These are phyloP conservation scores for Drosophila anomelani DNA, from an alignment of 2,888 invertebrate genomes.

Conservation along the genomic window DNA sequence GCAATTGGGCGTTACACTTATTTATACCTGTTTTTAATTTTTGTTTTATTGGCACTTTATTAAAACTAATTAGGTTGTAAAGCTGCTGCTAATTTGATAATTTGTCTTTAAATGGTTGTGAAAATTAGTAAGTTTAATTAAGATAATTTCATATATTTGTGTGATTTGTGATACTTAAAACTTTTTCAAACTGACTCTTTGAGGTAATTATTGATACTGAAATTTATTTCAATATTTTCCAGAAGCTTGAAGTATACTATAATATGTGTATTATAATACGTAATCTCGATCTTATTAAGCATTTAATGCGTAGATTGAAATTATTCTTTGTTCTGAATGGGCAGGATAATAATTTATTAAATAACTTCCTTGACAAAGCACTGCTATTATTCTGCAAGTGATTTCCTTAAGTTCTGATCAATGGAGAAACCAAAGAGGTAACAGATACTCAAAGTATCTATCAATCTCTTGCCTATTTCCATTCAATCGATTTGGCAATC, in stretches of 20 bases:
- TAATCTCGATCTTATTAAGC: not conserved
- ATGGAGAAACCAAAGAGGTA: not conserved
- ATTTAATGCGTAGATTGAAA: not conserved
- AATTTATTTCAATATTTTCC: not conserved
- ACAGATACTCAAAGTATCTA: not conserved
- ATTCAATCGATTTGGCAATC: conserved; percentile 17
- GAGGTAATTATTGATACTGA: not conserved
- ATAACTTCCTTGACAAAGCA: not conserved
- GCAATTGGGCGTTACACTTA: no score
- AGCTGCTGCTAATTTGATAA: not conserved
- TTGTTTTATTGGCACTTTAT: not conserved
- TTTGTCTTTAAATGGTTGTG: not conserved
- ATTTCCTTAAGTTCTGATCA: conserved; percentile 1
- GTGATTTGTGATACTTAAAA: not conserved
- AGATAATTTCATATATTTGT: not conserved
- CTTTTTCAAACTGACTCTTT: not conserved
- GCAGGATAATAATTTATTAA: not conserved
- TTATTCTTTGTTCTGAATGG: no score
- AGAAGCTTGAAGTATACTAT: no score
- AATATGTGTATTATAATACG: not conserved
- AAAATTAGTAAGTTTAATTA: not conserved
- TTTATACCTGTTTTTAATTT: no score
- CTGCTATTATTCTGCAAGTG: no score
- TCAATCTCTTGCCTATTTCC: conserved; percentile 2
- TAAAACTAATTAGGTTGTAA: not conserved